A percentile compares a stretch with the other conserved stretches of the same genome.
Conservation (phyloP, 2,797 vertebrate species). For the Phataginus tetradactyla region DNA sequence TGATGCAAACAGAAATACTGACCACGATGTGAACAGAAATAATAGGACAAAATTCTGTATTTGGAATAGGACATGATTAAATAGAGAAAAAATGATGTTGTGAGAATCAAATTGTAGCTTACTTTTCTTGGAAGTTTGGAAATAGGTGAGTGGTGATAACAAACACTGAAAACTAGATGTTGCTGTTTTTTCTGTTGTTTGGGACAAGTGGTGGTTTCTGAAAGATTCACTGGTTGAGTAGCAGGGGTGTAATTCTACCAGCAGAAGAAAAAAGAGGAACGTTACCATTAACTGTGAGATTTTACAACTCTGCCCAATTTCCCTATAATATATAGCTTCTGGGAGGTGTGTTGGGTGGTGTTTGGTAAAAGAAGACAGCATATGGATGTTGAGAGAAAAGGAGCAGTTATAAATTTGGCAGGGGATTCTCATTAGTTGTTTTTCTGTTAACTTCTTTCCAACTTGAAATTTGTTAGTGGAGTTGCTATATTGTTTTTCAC, state of each 20-base stretch:
- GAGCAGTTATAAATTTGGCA: conserved; percentile 46
- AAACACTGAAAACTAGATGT: not conserved
- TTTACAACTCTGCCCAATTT: conserved; percentile 38
- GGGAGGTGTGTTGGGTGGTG: not conserved
- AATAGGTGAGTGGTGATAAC: not conserved
- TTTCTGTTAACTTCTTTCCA: conserved; percentile 30
- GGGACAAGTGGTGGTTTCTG: not conserved
- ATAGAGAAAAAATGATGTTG: not conserved
- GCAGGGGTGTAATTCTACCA: conserved; percentile 17
- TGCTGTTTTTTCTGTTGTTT: not conserved
- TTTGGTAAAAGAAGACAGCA: not conserved
- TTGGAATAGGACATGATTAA: not conserved
- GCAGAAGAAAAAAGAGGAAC: not conserved
- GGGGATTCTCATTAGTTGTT: conserved; percentile 20
- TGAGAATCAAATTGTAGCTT: not conserved
- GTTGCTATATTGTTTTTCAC: conserved; percentile 44
- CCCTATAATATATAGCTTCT: not conserved
- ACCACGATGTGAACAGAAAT: not conserved
- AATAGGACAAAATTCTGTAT: not conserved
- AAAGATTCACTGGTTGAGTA: conserved; percentile 26
- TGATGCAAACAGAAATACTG: not conserved
- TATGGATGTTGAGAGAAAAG: conserved; percentile 7
- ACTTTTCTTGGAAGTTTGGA: not conserved
- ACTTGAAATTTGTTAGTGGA: conserved; percentile 38
- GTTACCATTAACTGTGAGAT: not conserved